Percentiles rank a stretch among this genome's conserved stretches.
Evolutionary conservation across 1,140 invertebrate species (phyloP).

Genomic region (Procambarus clarkii): DNA sequence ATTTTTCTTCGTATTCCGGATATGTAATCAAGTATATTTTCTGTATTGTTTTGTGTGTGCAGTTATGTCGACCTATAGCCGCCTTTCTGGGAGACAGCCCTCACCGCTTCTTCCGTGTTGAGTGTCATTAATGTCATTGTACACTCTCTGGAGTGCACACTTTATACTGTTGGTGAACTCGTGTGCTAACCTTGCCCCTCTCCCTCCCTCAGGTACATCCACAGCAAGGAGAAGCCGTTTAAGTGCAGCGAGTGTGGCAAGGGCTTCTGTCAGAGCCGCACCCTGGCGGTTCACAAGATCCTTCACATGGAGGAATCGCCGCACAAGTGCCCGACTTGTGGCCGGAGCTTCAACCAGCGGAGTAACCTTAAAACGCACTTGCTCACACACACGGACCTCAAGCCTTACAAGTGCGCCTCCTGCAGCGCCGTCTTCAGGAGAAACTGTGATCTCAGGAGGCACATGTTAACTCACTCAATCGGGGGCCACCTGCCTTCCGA

Average conservation of each 20-base stretch:
- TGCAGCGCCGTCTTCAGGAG: slow-evolving; percentile 73
- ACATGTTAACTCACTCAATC: slow-evolving; percentile 89
- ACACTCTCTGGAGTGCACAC: no score
- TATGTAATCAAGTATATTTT: no score
- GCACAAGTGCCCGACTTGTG: slow-evolving; percentile 65
- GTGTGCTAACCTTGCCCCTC: not conserved
- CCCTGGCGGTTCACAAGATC: slow-evolving; percentile 66
- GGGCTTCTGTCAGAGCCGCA: slow-evolving; percentile 67
- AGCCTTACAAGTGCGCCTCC: slow-evolving; percentile 64
- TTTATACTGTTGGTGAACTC: no score
- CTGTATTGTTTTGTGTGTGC: no score
- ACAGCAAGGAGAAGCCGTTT: slow-evolving; percentile 67
- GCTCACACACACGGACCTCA: slow-evolving; percentile 63
- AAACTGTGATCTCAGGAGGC: slow-evolving; percentile 86
- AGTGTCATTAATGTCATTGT: no score
- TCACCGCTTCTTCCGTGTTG: no score
- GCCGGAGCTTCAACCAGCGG: slow-evolving; percentile 62
- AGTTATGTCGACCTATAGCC: no score
- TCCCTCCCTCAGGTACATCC: slow-evolving; percentile 54
- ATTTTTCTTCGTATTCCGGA: no score
- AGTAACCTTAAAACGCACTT: slow-evolving; percentile 65
- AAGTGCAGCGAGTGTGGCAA: slow-evolving; percentile 65
- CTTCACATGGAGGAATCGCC: slow-evolving; percentile 65
- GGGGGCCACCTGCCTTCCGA: slow-evolving; percentile 85
- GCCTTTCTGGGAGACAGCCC: no score